Base-by-base conservation (phyloP, 2,888 invertebrate genomes). In the Ormyrus thymus region DNA sequence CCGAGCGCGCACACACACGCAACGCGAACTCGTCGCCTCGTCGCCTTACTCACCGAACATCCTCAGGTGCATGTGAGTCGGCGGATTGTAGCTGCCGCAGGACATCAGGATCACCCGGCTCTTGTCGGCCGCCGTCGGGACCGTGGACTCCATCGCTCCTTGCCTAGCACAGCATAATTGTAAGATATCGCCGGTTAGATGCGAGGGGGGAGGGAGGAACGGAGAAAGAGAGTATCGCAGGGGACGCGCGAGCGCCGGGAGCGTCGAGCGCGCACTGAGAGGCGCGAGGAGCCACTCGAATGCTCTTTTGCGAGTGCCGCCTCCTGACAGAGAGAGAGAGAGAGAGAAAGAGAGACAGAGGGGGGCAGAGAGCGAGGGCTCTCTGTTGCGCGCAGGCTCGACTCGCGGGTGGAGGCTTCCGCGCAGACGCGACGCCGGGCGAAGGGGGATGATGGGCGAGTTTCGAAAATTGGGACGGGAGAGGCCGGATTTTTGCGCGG, bases 71-170 rank as follows among this genome's bases (percentile, higher is more conserved):
- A 98, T 98, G 85, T 96, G 96, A 10, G 99, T 99, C 65, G 97
- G 96, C 29, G 99, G 99, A 91, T 98, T 99, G 90, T 96, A 99
- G 78, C 97, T 97, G 51, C 99, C 99, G 90, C 98, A 98, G 5
- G 95, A 95, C 82, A 97, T 91, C 80, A 97, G 91, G 78, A 95
- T 93, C 66, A 97, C 93, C 87, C 93, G 93, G 70, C 58, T 46
- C 66, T 53, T 9, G 11, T 8, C 69, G n/a, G 8, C 13, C 7
- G 61, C 48, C 62, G 46, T 10, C 43, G 55, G 0, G 64, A 6
- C 15, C 68, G 43, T 68, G 10, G 61, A 8, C 48, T 51, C 55
- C 68, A 59, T 59, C 29, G 29, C 29, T 29, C 29, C 29, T 29
- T 29, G 29, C 29, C 29, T 29, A 29, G 29, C 29, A 29, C 29